A percentile compares a stretch with the other conserved stretches of the same genome.
Conservation (phyloP, 2,888 invertebrate species). For the Boloria euphrosyne region DNA sequence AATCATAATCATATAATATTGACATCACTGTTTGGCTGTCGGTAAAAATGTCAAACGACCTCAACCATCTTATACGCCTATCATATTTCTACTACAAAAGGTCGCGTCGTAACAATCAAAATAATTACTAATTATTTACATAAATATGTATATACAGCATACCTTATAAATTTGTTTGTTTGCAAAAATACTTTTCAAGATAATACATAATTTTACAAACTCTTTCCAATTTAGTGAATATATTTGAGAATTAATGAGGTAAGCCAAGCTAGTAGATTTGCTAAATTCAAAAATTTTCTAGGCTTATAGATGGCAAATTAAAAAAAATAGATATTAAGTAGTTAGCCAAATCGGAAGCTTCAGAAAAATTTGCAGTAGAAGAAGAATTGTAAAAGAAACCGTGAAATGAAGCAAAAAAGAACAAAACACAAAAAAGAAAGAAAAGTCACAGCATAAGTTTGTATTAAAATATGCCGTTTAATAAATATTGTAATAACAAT, state of each 20-base stretch:
- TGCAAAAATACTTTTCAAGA: no score
- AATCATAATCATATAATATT: no score
- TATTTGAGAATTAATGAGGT: no score
- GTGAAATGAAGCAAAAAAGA: no score
- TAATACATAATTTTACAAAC: no score
- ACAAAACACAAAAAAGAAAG: no score
- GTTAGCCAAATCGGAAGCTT: no score
- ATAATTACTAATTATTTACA: slow-evolving; percentile 17
- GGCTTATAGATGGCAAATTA: background rate
- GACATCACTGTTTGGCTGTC: background rate
- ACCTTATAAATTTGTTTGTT: background rate
- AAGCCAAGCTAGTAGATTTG: no score
- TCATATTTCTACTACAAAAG: slow-evolving; percentile 19
- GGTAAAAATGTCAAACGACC: slow-evolving; percentile 1
- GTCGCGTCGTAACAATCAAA: slow-evolving; percentile 16
- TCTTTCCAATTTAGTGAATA: no score
- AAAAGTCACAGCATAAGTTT: background rate
- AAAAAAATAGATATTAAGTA: background rate
- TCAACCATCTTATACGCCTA: slow-evolving; percentile 7
- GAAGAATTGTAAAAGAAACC: no score
- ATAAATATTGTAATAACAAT: slow-evolving; percentile 23
- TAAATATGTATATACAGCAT: background rate
- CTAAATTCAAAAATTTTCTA: no score
- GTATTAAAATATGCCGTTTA: background rate
- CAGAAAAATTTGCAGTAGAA: no score